Evolutionary conservation across 2,797 vertebrate genomes (phyloP).

Genomic region (Prunella strophiata): DNA sequence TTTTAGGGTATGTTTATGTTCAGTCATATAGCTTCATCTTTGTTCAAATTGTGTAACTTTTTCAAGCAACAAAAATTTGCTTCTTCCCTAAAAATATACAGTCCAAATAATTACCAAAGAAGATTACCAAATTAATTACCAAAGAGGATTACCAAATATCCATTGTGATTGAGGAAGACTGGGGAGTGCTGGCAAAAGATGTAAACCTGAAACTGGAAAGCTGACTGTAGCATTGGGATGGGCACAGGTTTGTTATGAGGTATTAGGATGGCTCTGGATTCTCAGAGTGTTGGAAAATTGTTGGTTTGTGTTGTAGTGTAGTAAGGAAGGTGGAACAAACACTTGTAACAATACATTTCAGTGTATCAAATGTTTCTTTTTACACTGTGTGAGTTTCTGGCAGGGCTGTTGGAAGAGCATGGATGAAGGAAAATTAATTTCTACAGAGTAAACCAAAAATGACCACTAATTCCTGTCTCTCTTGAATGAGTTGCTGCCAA

Average conservation of each 20-base stretch:
- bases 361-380: accelerated
- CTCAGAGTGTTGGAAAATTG: not conserved
- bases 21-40: not conserved
- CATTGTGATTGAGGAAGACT: not conserved
- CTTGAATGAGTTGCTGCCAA: not conserved
- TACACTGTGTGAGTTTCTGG: accelerated
- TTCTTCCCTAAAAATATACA: not conserved
- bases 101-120: not conserved
- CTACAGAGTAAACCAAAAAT: not conserved
- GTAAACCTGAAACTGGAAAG: not conserved
- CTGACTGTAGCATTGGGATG: not conserved
- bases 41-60: not conserved
- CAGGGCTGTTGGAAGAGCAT: not conserved
- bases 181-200: not conserved
- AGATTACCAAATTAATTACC: not conserved
- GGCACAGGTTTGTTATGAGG: not conserved
- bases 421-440: not conserved
- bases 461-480: not conserved
- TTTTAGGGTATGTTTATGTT: not conserved
- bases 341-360: not conserved
- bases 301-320: not conserved
- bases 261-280: not conserved
- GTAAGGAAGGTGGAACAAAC: not conserved
- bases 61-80: not conserved
- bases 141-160: not conserved